Evolutionary conservation across 2,888 invertebrate species (phyloP).

Genomic region (Habroteleia sp.): DNA sequence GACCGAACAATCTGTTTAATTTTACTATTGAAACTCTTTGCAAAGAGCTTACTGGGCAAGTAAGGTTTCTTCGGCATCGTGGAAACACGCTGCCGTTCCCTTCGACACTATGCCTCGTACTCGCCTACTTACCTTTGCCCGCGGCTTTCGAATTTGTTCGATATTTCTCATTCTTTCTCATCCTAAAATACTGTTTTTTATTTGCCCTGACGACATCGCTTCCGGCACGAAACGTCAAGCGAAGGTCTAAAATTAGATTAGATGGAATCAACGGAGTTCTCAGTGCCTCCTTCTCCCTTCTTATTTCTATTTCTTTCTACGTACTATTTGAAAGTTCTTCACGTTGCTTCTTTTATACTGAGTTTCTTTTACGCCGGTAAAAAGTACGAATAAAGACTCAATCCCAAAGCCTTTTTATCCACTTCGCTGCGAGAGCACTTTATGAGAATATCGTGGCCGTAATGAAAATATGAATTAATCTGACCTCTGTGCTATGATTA

Average conservation of each 20-base stretch:
- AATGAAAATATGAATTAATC: constrained; percentile 59
- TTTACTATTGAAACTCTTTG: constrained; percentile 73
- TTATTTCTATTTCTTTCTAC: constrained; percentile 20
- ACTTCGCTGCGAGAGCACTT: constrained; percentile 42
- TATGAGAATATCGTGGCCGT: constrained; percentile 45
- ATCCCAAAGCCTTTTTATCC: constrained; percentile 45
- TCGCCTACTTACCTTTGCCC: constrained; percentile 11
- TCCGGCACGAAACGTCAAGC: constrained; percentile 67
- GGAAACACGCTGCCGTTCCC: constrained; percentile 42
- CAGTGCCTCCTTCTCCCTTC: constrained; percentile 25
- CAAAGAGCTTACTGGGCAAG: constrained; percentile 21
- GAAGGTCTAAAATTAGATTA: constrained; percentile 71
- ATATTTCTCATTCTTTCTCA: constrained; percentile 52
- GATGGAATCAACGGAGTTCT: constrained; percentile 68
- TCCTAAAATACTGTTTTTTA: constrained; percentile 53
- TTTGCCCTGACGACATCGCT: constrained; percentile 62
- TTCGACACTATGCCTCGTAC: constrained; percentile 28
- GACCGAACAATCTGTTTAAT: constrained; percentile 73
- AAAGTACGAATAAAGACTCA: constrained; percentile 47
- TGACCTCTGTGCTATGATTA: constrained; percentile 42
- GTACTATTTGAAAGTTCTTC: constrained; percentile 48
- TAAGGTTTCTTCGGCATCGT: constrained; percentile 21
- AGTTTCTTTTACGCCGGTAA: constrained; percentile 44
- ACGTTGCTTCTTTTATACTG: constrained; percentile 52
- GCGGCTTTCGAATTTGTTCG: constrained; percentile 48